These are phyloP conservation scores for Pygathrix nemaeus DNA, from an alignment of 2,113 vertebrate genomes.

Conservation along the genomic window DNA sequence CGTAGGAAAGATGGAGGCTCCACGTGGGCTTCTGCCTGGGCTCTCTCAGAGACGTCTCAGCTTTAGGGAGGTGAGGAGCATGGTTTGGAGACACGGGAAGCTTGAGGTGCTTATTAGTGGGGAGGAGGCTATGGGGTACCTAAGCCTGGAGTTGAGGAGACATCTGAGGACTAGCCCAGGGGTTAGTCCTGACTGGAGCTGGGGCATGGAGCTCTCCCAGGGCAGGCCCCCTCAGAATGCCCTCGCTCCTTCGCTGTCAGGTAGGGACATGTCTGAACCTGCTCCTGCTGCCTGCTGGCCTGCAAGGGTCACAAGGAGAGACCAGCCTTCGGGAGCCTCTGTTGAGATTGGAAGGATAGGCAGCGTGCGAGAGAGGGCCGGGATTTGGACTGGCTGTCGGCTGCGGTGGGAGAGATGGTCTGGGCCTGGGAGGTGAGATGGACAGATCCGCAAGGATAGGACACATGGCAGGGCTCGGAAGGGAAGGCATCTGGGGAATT, in stretches of 20 bases:
- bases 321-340: fast-evolving
- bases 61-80: not conserved
- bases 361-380: fast-evolving
- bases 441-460: not conserved
- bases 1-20: not conserved
- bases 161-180: not conserved
- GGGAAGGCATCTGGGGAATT: no score
- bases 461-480: not conserved
- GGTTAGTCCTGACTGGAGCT: not conserved
- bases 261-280: not conserved
- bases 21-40: not conserved
- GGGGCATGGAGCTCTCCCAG: not conserved
- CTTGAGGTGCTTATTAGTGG: not conserved
- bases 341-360: fast-evolving
- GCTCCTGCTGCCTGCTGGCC: not conserved
- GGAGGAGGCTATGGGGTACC: not conserved
- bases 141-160: not conserved
- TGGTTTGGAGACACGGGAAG: fast-evolving
- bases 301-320: not conserved
- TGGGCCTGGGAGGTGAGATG: not conserved
- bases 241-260: fast-evolving
- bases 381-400: not conserved
- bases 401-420: not conserved
- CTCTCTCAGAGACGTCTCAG: not conserved
- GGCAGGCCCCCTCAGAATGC: no score